Evolutionary conservation across 2,113 vertebrate genomes (phyloP).

Genomic region (Eidolon helvum): DNA sequence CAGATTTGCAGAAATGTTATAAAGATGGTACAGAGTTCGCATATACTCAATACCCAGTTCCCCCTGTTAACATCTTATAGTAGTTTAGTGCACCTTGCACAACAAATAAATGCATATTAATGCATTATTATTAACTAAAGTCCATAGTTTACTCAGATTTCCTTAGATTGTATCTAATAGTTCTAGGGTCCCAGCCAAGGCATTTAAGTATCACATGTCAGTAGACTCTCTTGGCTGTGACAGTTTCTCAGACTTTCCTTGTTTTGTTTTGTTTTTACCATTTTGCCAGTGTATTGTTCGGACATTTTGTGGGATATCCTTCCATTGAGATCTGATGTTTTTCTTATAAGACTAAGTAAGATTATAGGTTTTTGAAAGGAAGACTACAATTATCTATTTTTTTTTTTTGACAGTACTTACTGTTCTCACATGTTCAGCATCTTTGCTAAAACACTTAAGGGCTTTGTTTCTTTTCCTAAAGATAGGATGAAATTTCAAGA

Average conservation of each 20-base stretch:
- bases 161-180: background rate
- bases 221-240: rapidly evolving
- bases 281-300: background rate
- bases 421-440: background rate
- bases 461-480: background rate
- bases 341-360: background rate
- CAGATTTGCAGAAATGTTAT: background rate
- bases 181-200: background rate
- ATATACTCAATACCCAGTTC: background rate
- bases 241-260: background rate
- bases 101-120: background rate
- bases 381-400: background rate
- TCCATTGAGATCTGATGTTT: background rate
- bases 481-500: background rate
- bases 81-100: background rate
- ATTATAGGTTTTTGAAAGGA: background rate
- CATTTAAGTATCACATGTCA: rapidly evolving
- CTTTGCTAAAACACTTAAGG: background rate
- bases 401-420: background rate
- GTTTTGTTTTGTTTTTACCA: background rate
- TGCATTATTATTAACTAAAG: background rate
- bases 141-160: background rate
- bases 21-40: background rate
- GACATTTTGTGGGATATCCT: background rate
- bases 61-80: background rate